phyloP scores from a whole-genome alignment of 2,888 invertebrate genomes.

The Drosophila cyrtoloma region DNA sequence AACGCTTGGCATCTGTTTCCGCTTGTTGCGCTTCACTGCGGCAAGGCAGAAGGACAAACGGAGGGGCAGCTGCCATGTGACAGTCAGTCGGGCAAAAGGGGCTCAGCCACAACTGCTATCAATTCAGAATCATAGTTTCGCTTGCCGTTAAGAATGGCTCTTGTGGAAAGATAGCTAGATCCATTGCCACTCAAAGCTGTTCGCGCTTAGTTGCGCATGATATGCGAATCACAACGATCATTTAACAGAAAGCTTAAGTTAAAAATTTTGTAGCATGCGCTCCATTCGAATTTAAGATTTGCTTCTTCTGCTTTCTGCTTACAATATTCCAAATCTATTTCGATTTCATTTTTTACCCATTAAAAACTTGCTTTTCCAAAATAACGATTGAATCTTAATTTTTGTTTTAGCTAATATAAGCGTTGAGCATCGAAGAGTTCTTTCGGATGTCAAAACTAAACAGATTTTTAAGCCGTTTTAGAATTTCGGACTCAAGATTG shows the following conservation, averaged over 20 bases:
- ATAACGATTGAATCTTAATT: not conserved
- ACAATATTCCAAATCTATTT: not conserved
- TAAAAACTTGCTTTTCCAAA: not conserved
- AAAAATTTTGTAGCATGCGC: not conserved
- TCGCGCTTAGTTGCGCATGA: not conserved
- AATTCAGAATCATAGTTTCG: slow-evolving; percentile 30
- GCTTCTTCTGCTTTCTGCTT: not conserved
- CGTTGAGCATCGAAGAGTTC: not conserved
- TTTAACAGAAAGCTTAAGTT: not conserved
- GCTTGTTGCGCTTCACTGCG: slow-evolving; percentile 68
- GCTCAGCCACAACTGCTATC: not conserved
- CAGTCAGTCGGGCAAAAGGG: not conserved
- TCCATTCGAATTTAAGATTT: not conserved
- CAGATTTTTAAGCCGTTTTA: not conserved
- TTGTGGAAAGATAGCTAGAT: not conserved
- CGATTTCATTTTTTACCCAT: not conserved
- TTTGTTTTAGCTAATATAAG: not conserved
- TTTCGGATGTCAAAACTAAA: not conserved
- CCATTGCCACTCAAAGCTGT: not conserved
- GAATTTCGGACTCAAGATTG: not conserved
- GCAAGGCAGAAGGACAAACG: slow-evolving; percentile 32
- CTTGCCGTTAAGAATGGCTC: slow-evolving; percentile 46
- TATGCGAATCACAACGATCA: not conserved
- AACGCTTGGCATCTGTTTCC: slow-evolving; percentile 52
- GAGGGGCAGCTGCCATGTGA: slow-evolving; percentile 1